phyloP scores from a whole-genome alignment of 30 jellyfish, hydroid and myxozoan genomes.

The Hydractinia echinata region DNA sequence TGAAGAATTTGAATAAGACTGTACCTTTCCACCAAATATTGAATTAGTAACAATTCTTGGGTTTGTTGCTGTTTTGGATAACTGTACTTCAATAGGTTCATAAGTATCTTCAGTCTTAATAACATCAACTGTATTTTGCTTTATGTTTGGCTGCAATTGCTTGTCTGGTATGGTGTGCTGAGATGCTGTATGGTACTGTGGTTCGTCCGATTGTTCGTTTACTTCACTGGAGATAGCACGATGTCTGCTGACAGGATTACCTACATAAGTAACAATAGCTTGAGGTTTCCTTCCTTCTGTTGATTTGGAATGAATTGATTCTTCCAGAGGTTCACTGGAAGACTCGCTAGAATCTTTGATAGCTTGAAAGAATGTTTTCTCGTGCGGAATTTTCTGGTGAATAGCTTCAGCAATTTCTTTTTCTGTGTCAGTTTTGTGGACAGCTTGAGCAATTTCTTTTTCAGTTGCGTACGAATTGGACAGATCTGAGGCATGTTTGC shows the following conservation, averaged over 20 bases:
- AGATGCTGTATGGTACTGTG: no score
- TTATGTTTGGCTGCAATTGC: neutral
- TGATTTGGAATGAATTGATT: neutral
- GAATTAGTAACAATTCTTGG: neutral
- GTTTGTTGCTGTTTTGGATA: neutral
- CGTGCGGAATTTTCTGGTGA: neutral
- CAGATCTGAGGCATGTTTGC: no score
- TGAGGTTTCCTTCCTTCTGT: neutral
- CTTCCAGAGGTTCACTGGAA: neutral
- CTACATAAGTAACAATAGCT: neutral
- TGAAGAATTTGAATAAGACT: neutral
- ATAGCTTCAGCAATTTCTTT: no score
- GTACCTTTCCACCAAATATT: neutral
- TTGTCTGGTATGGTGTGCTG: no score
- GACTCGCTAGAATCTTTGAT: neutral
- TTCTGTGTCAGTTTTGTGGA: no score
- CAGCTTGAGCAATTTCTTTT: no score
- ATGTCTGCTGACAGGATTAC: slow-evolving; percentile 21
- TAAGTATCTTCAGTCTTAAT: neutral
- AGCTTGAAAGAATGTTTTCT: neutral
- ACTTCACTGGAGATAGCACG: neutral
- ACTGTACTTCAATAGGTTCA: neutral
- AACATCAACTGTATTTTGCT: slow-evolving; percentile 7
- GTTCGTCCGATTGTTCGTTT: no score
- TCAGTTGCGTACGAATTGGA: no score